Percentiles rank a stretch among this genome's conserved stretches.
These are phyloP conservation scores for Gymnoscopelus braueri DNA, from an alignment of 2,797 vertebrate species.

Conservation along the genomic window DNA sequence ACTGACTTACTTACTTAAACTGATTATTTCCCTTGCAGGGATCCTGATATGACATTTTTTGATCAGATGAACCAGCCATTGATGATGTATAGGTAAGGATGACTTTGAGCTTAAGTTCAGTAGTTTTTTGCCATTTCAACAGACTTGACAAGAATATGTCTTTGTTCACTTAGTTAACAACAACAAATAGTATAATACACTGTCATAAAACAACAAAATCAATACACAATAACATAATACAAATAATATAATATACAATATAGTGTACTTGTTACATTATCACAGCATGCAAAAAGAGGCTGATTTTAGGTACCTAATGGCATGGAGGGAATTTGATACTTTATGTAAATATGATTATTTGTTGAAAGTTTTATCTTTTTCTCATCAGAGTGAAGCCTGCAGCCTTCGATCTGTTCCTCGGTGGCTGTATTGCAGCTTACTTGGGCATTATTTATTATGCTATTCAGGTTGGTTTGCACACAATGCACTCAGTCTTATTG, in stretches of 20 bases:
- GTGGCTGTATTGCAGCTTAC: slow-evolving; percentile 84
- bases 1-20: too few species aligned
- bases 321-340: not conserved
- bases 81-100: slow-evolving; percentile 83
- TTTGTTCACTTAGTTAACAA: too few species aligned
- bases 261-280: too few species aligned
- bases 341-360: not conserved
- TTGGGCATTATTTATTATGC: slow-evolving; percentile 80
- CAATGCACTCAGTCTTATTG: not conserved
- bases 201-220: too few species aligned
- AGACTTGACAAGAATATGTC: too few species aligned
- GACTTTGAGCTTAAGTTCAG: too few species aligned
- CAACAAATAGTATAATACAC: too few species aligned
- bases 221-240: too few species aligned
- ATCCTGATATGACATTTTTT: slow-evolving; percentile 85
- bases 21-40: slow-evolving; percentile 63
- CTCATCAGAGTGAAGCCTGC: slow-evolving; percentile 85
- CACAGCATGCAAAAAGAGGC: too few species aligned
- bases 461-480: slow-evolving; percentile 75
- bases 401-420: slow-evolving; percentile 86
- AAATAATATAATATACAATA: too few species aligned
- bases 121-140: too few species aligned
- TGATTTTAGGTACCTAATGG: too few species aligned
- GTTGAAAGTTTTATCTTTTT: slow-evolving; percentile 8
- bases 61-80: slow-evolving; percentile 85